A percentile compares a stretch with the other conserved stretches of the same genome.
Conservation (phyloP, 2,888 invertebrate species). For the Philereme vetulata region DNA sequence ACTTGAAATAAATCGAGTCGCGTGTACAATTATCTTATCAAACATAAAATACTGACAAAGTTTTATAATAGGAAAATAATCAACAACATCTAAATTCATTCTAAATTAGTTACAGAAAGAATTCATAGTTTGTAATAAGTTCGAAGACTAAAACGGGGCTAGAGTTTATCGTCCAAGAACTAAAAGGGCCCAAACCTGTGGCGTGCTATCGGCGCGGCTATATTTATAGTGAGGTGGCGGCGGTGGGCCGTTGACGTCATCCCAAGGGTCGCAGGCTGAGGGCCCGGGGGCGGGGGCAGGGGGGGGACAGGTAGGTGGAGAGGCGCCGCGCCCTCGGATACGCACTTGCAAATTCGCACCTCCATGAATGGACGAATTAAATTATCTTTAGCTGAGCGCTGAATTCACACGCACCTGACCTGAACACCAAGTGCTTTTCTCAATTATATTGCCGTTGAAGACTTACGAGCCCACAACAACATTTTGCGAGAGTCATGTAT, state of each 20-base stretch:
- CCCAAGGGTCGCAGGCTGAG: constrained; percentile 51
- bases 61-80: constrained; percentile 15
- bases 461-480: constrained; percentile 29
- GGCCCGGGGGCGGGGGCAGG: constrained; percentile 43
- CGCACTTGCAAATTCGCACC: constrained; percentile 82
- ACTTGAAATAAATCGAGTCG: constrained; percentile 14
- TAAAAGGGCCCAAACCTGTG: constrained; percentile 74
- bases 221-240: constrained; percentile 79
- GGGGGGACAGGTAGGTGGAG: constrained; percentile 38
- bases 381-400: constrained; percentile 66
- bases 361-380: constrained; percentile 79
- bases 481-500: constrained; percentile 27
- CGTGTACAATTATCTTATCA: constrained; percentile 6
- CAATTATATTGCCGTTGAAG: constrained; percentile 40
- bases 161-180: constrained; percentile 43
- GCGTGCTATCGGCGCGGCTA: constrained; percentile 75
- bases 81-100: constrained; percentile 13
- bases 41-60: constrained; percentile 8
- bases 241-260: constrained; percentile 79
- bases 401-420: constrained; percentile 65
- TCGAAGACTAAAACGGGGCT: constrained; percentile 23
- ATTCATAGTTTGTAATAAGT: constrained; percentile 17
- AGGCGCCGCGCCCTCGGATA: constrained; percentile 70
- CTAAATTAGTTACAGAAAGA: constrained; percentile 13
- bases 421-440: constrained; percentile 54